These are phyloP conservation scores for Rhinatrema bivittatum DNA, from an alignment of 2,797 vertebrate genomes.

Conservation along the genomic window DNA sequence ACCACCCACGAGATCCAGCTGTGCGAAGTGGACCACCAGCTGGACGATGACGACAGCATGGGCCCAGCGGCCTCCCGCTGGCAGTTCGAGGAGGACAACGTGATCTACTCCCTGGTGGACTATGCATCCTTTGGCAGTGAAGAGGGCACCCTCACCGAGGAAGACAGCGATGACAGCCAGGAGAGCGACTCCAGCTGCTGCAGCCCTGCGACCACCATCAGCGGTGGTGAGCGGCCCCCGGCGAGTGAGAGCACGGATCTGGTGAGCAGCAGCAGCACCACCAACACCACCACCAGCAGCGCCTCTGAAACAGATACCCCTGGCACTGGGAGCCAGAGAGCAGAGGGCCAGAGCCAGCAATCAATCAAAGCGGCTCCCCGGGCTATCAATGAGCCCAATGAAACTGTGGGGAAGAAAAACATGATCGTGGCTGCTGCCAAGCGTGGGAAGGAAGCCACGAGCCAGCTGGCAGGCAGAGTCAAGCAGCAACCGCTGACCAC, in stretches of 20 bases:
- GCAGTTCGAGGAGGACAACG: constrained; percentile 88
- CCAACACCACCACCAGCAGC: constrained; percentile 52
- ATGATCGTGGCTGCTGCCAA: constrained; percentile 51
- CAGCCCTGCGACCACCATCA: constrained; percentile 34
- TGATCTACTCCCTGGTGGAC: constrained; percentile 90
- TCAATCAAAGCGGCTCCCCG: constrained; percentile 80
- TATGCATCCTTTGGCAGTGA: constrained; percentile 88
- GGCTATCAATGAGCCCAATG: constrained; percentile 70
- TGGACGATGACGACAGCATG: constrained; percentile 76
- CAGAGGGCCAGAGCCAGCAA: constrained; percentile 70
- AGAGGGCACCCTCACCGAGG: constrained; percentile 37
- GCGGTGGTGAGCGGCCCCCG: constrained; percentile 26
- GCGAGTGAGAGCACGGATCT: constrained; percentile 50
- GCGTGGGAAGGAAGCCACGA: constrained; percentile 71
- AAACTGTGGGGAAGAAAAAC: constrained; percentile 56
- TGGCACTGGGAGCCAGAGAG: neutral
- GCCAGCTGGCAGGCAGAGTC: too few species aligned
- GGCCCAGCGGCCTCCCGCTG: constrained; percentile 71
- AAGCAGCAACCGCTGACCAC: too few species aligned
- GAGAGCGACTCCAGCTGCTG: constrained; percentile 34
- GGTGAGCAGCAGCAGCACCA: constrained; percentile 69
- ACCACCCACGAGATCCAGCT: constrained; percentile 95
- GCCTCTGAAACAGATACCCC: constrained; percentile 26
- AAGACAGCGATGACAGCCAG: constrained; percentile 36
- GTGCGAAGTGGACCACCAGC: constrained; percentile 88